Conservation (phyloP, 2,888 invertebrate species). For the Candidula unifasciata region DNA sequence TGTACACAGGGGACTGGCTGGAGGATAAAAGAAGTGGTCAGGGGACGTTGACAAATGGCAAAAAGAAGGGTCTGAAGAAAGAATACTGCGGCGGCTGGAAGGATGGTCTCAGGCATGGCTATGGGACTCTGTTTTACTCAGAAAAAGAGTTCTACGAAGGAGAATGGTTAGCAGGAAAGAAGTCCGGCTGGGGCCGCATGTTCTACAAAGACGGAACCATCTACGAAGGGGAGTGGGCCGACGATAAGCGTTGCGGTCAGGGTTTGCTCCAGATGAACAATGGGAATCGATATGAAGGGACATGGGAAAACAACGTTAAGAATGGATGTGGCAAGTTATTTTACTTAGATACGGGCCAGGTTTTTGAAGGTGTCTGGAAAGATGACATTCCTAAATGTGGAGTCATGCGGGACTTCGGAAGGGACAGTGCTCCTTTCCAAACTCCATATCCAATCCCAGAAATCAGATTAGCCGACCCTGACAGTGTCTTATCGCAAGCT, state of each 20-base stretch:
- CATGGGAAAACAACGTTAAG: conserved; percentile 77
- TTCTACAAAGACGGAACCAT: conserved; percentile 76
- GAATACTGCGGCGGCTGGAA: conserved; percentile 78
- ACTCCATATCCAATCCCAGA: conserved; percentile 76
- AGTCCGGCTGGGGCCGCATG: conserved; percentile 79
- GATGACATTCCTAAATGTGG: conserved; percentile 77
- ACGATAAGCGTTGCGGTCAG: conserved; percentile 76
- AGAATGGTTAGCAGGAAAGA: conserved; percentile 77
- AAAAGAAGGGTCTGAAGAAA: conserved; percentile 71
- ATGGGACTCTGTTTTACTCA: conserved; percentile 77
- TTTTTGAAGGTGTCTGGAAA: conserved; percentile 78
- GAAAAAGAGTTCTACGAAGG: conserved; percentile 78
- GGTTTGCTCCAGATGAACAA: conserved; percentile 77
- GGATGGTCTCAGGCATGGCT: conserved; percentile 77
- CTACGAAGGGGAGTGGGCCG: conserved; percentile 78
- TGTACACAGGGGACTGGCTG: conserved; percentile 78
- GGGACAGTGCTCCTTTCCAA: conserved; percentile 75
- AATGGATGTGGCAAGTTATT: conserved; percentile 78
- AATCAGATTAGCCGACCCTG: background rate
- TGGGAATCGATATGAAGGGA: conserved; percentile 78
- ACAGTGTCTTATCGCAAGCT: background rate
- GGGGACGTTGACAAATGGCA: conserved; percentile 77
- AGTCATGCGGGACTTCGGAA: conserved; percentile 76
- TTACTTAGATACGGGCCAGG: conserved; percentile 77
- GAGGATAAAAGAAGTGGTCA: conserved; percentile 77